A percentile compares a stretch with the other conserved stretches of the same genome.
Evolutionary conservation across 2,888 invertebrate genomes (phyloP).

Genomic region (Phortica magna): DNA sequence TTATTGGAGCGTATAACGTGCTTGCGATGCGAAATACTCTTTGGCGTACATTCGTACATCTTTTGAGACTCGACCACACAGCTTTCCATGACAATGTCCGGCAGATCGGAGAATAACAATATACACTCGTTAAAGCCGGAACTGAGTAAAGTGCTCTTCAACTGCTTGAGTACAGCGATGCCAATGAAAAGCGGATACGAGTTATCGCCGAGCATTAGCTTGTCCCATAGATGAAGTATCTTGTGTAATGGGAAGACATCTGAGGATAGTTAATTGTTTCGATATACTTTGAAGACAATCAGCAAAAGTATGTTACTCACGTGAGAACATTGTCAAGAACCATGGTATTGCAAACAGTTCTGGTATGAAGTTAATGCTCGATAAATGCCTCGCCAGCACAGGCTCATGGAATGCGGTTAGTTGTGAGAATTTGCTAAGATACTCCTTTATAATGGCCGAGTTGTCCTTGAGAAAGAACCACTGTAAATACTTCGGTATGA

Average conservation of each 20-base stretch:
- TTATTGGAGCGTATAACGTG: slow-evolving; percentile 82
- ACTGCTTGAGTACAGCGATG: slow-evolving; percentile 92
- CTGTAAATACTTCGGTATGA: slow-evolving; percentile 97
- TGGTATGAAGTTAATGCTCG: slow-evolving; percentile 95
- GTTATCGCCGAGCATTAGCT: slow-evolving; percentile 93
- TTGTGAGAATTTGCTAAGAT: slow-evolving; percentile 97
- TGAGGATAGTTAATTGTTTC: slow-evolving; percentile 66
- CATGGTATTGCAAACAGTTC: slow-evolving; percentile 99
- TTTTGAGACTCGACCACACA: slow-evolving; percentile 93
- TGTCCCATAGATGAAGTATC: slow-evolving; percentile 98
- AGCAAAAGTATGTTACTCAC: slow-evolving; percentile 81
- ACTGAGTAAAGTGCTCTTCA: slow-evolving; percentile 88
- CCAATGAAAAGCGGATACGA: slow-evolving; percentile 97
- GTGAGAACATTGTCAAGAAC: slow-evolving; percentile 99
- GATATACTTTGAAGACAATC: slow-evolving; percentile 16
- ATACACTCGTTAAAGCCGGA: slow-evolving; percentile 99
- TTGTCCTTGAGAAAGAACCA: slow-evolving; percentile 99
- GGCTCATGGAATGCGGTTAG: slow-evolving; percentile 98
- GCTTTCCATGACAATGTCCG: slow-evolving; percentile 96
- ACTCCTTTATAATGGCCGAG: slow-evolving; percentile 97
- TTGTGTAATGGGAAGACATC: slow-evolving; percentile 99
- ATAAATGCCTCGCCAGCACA: slow-evolving; percentile 91
- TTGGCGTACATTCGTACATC: slow-evolving; percentile 88
- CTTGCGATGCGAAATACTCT: slow-evolving; percentile 91
- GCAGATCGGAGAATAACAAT: slow-evolving; percentile 97